phyloP scores from a whole-genome alignment of 2,113 vertebrate genomes.

The Aleadryas rufinucha region DNA sequence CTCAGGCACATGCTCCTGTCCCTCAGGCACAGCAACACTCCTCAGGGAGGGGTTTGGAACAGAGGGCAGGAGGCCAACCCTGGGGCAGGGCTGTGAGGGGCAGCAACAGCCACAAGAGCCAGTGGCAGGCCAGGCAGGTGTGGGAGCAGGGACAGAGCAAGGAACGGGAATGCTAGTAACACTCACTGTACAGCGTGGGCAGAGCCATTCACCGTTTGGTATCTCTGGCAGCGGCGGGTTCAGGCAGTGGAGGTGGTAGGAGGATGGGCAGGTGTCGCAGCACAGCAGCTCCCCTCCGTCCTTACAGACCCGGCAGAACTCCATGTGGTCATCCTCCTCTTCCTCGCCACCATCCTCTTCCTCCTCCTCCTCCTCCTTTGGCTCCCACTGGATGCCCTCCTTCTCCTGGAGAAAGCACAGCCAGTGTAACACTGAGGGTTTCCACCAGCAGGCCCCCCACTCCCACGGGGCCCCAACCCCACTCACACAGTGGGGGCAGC shows the following conservation, averaged over 20 bases:
- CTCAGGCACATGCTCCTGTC: fast-evolving
- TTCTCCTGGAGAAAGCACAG: conserved; percentile 83
- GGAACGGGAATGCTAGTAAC: conserved; percentile 12
- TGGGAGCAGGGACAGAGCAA: neutral
- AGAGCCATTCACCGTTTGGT: conserved; percentile 98
- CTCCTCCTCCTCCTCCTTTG: conserved; percentile 90
- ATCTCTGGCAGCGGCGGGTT: conserved; percentile 96
- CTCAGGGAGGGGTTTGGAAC: neutral
- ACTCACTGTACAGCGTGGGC: conserved; percentile 97
- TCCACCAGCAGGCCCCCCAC: fast-evolving
- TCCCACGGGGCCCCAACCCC: fast-evolving
- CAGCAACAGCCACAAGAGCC: neutral
- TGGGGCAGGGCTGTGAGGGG: neutral
- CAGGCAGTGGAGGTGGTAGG: conserved; percentile 94
- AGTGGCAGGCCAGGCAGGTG: neutral
- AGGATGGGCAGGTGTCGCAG: conserved; percentile 66
- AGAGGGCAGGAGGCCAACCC: fast-evolving
- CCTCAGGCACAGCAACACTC: fast-evolving
- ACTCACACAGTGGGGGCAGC: conserved; percentile 97
- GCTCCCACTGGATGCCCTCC: conserved; percentile 98
- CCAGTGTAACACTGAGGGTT: neutral
- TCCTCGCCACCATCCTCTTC: conserved; percentile 86
- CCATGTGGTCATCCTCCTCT: conserved; percentile 99
- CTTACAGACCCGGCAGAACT: conserved; percentile 97
- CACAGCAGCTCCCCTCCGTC: conserved; percentile 78